Evolutionary conservation across 2,888 invertebrate genomes (phyloP), one percentile per base, ranked within the genome.

Genomic region (Aspidiotus destructor): DNA sequence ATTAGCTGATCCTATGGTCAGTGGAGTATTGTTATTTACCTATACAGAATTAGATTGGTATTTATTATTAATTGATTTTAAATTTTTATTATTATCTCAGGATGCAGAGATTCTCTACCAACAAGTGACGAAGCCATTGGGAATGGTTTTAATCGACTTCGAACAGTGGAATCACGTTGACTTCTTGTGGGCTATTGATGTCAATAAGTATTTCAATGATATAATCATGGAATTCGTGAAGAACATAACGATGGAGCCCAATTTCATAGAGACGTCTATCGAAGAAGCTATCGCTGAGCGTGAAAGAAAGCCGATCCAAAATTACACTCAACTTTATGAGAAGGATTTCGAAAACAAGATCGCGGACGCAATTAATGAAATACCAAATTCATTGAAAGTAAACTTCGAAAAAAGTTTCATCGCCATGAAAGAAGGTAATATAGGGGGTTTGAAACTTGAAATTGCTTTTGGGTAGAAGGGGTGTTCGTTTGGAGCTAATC

Each of bases 101-200:
- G 87, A 87, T 75, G 85, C 85, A 0, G 75, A 79, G 10, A 80
- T 78, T 60, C 76, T 88, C 54, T 82, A 81, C 62, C 76, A 77
- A 0, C 77, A 81, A 68, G 74, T 88, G 15, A 78, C 80, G 0
- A 82, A 82, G 53, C 65, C 69, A 7, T 79, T 84, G 61, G 83
- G 82, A 44, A 78, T 82, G 58, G 55, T 70, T 53, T 48, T 70
- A 73, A 82, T 89, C 11, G 81, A 85, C 0, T 77, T 81, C 62
- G 78, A 83, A 58, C 79, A 83, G 65, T 89, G 88, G 74, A 88
- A 86, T 75, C 89, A 89, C 73, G 78, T 88, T 13, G 88, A 89
- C 75, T 89, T 86, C 74, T 73, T 88, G 9, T 87, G 54, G 61
- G 60, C 52, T 15, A 68, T 60, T 7, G 68, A 68, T 41, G 48